These are phyloP conservation scores for Phoebastria nigripes DNA, from an alignment of 2,797 vertebrate species.

Conservation along the genomic window DNA sequence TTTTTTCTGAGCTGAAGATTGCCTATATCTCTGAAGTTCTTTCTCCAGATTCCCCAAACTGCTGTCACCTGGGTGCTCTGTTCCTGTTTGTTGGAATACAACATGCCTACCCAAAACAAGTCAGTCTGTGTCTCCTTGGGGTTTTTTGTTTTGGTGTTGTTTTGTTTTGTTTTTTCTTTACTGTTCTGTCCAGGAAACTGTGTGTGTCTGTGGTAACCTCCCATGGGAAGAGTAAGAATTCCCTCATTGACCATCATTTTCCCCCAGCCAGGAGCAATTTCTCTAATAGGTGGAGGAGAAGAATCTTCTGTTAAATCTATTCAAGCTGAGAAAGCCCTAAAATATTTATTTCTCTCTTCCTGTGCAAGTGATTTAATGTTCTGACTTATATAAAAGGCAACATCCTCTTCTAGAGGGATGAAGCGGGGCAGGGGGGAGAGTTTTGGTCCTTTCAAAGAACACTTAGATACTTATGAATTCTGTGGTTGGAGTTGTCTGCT, in stretches of 20 bases:
- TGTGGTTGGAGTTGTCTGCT: not conserved
- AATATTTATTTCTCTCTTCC: not conserved
- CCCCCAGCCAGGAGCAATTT: not conserved
- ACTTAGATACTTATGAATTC: not conserved
- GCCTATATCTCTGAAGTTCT: not conserved
- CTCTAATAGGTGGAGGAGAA: not conserved
- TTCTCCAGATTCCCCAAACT: not conserved
- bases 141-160: too few species aligned
- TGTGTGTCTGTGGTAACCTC: not conserved
- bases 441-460: not conserved
- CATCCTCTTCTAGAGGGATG: not conserved
- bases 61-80: not conserved
- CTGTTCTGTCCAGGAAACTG: not conserved
- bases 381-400: not conserved
- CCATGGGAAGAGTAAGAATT: not conserved
- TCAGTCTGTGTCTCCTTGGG: not conserved
- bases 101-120: not conserved
- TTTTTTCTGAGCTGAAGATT: not conserved
- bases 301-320: not conserved
- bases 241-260: not conserved
- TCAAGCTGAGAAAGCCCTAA: not conserved
- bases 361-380: not conserved
- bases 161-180: not conserved
- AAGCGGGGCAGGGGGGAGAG: fast-evolving
- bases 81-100: not conserved